phyloP scores from a whole-genome alignment of 2,888 invertebrate species.

The Alloscopus bannaensis region DNA sequence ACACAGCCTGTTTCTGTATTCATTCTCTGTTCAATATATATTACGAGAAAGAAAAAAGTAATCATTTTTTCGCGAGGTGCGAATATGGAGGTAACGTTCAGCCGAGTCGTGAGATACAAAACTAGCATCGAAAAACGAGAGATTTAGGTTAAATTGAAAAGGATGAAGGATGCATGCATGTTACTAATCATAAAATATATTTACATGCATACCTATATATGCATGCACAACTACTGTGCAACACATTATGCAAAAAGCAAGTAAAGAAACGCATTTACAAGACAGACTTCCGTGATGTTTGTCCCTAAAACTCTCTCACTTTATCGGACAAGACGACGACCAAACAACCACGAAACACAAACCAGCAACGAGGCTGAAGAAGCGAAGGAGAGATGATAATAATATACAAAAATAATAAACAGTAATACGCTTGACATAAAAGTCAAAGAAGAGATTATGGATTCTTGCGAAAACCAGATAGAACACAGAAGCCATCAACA shows the following conservation, averaged over 20 bases:
- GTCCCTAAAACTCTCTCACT: slow-evolving; percentile 32
- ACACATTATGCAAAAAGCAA: too few relatives aligned
- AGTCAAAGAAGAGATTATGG: neutral
- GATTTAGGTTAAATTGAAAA: slow-evolving; percentile 46
- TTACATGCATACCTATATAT: too few relatives aligned
- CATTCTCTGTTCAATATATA: too few relatives aligned
- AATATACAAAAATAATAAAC: slow-evolving; percentile 3
- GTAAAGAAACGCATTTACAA: slow-evolving; percentile 26
- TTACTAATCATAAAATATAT: slow-evolving; percentile 16
- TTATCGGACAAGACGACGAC: slow-evolving; percentile 29
- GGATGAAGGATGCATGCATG: slow-evolving; percentile 30
- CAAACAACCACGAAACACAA: slow-evolving; percentile 6
- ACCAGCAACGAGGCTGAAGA: slow-evolving; percentile 25
- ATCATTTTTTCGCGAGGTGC: too few relatives aligned
- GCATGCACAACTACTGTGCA: neutral
- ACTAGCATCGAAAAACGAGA: slow-evolving; percentile 31
- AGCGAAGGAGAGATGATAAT: slow-evolving; percentile 1
- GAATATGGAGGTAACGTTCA: neutral
- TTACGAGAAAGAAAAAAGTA: too few relatives aligned
- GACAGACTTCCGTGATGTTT: slow-evolving; percentile 40
- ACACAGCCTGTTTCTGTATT: too few relatives aligned
- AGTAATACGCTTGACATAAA: neutral
- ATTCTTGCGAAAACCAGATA: too few relatives aligned
- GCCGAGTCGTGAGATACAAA: slow-evolving; percentile 3
- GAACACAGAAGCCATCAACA: too few relatives aligned